Percentiles rank a stretch among this genome's conserved stretches.
phyloP scores from a whole-genome alignment of 1,140 invertebrate genomes.

The Drosophila oshimai region DNA sequence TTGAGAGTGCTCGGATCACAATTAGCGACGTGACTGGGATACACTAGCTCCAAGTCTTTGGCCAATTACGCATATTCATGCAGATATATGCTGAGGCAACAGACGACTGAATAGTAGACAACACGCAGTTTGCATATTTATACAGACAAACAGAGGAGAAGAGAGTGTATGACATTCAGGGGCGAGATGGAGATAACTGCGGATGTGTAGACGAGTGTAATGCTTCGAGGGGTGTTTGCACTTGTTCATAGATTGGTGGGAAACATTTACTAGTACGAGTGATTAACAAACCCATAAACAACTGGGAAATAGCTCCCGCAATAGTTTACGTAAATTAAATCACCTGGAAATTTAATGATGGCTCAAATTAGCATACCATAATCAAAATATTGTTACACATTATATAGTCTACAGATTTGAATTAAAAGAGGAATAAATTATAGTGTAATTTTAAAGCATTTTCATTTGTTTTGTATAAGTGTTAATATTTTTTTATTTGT shows the following conservation, averaged over 20 bases:
- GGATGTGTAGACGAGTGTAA: background rate
- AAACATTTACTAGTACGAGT: slow-evolving; percentile 56
- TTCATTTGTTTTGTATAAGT: slow-evolving; percentile 42
- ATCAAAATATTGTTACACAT: slow-evolving; percentile 8
- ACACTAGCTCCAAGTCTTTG: background rate
- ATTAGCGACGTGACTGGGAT: slow-evolving; percentile 11
- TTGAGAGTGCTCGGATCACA: slow-evolving; percentile 13
- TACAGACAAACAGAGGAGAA: slow-evolving; percentile 23
- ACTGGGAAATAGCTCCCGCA: slow-evolving; percentile 13
- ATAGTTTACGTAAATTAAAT: slow-evolving; percentile 14
- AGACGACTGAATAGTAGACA: slow-evolving; percentile 33
- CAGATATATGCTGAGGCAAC: slow-evolving; percentile 29
- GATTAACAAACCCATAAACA: slow-evolving; percentile 28
- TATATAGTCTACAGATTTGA: background rate
- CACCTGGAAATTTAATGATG: slow-evolving; percentile 15
- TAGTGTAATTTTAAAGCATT: slow-evolving; percentile 32
- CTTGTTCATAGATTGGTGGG: slow-evolving; percentile 48
- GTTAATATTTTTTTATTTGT: slow-evolving; percentile 10
- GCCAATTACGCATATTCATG: slow-evolving; percentile 44
- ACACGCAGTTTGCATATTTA: slow-evolving; percentile 43
- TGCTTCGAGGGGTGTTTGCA: slow-evolving; percentile 30
- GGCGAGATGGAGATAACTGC: background rate
- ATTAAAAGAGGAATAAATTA: slow-evolving; percentile 14
- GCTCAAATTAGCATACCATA: slow-evolving; percentile 20
- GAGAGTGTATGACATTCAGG: background rate